Evolutionary conservation across 2,888 invertebrate species (phyloP).

Genomic region (Desoria tigrina): DNA sequence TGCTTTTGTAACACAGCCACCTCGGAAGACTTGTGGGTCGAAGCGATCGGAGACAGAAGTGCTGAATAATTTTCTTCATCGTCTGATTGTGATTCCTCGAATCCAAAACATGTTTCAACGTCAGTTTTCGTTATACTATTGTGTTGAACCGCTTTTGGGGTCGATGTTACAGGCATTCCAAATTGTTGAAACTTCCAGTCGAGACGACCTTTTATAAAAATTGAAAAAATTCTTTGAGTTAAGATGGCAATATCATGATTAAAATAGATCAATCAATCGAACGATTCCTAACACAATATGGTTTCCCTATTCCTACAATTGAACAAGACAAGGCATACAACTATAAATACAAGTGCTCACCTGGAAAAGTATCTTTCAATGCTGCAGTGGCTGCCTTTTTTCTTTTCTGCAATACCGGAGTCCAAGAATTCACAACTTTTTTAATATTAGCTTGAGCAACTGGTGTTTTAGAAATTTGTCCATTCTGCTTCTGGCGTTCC

Average conservation of each 20-base stretch:
- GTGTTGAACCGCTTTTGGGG: constrained; percentile 33
- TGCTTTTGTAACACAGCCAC: background rate
- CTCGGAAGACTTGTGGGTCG: background rate
- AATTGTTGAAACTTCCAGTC: constrained; percentile 42
- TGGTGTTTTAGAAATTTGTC: no score
- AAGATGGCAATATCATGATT: no score
- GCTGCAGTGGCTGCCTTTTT: constrained; percentile 10
- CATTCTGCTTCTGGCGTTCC: no score
- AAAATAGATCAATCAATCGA: no score
- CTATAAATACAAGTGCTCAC: no score
- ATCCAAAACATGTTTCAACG: constrained; percentile 42
- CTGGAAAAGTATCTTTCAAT: constrained; percentile 32
- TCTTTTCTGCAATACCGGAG: background rate
- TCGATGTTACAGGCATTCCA: constrained; percentile 43
- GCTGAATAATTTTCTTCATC: constrained; percentile 27
- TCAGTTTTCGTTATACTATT: no score
- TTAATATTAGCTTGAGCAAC: no score
- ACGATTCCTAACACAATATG: no score
- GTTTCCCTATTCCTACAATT: no score
- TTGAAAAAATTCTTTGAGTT: no score
- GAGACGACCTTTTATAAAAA: constrained; percentile 38
- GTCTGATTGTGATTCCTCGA: constrained; percentile 35
- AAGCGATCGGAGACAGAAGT: constrained; percentile 39
- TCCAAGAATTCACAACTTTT: no score
- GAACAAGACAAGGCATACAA: no score